These are phyloP conservation scores for Micromys minutus DNA, from an alignment of 2,113 vertebrate species.

Conservation along the genomic window DNA sequence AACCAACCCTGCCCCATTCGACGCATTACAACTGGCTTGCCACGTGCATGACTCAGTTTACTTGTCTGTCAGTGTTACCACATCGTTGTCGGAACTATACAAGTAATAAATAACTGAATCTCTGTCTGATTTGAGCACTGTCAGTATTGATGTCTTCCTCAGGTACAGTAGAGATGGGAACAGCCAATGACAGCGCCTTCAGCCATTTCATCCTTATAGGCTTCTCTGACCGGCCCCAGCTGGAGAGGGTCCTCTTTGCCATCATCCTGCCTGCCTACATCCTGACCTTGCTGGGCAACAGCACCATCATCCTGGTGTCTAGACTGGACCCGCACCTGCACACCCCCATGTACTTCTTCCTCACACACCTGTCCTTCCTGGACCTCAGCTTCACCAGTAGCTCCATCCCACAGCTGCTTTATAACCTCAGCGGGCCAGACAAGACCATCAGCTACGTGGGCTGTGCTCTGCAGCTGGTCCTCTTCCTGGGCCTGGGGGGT, in stretches of 20 bases:
- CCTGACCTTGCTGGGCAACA: conserved; percentile 63
- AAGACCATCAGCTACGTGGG: conserved; percentile 71
- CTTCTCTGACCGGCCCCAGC: conserved; percentile 44
- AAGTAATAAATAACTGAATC: background rate
- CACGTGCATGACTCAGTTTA: background rate
- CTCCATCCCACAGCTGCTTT: conserved; percentile 72
- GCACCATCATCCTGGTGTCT: conserved; percentile 60
- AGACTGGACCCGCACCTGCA: conserved; percentile 22
- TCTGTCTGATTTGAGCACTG: background rate
- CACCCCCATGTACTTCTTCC: conserved; percentile 75
- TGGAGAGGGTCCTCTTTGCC: conserved; percentile 65
- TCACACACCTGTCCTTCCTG: conserved; percentile 69
- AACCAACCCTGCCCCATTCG: background rate
- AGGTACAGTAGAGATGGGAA: conserved; percentile 25
- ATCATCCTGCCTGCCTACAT: conserved; percentile 59
- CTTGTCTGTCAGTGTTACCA: background rate
- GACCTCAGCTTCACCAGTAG: conserved; percentile 72
- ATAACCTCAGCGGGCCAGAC: background rate
- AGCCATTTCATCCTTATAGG: conserved; percentile 56
- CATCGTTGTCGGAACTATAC: background rate
- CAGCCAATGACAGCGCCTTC: background rate
- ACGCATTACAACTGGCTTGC: background rate
- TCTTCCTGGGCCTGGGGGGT: conserved; percentile 65
- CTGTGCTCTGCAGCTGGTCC: conserved; percentile 63
- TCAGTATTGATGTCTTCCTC: background rate